Evolutionary conservation across 2,113 vertebrate genomes (phyloP).

Genomic region (Gavia stellata): DNA sequence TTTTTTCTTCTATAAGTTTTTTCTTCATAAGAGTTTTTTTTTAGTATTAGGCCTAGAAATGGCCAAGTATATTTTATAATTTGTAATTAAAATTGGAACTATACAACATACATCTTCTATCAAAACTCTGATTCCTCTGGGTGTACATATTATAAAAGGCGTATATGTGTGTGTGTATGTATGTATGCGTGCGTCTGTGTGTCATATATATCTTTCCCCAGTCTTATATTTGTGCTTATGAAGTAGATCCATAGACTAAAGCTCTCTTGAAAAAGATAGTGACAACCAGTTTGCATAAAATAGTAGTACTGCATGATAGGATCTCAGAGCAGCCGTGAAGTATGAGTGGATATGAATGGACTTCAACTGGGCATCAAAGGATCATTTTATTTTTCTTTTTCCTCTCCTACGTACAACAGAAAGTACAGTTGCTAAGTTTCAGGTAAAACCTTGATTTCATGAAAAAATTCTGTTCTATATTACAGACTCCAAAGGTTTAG

Average conservation of each 20-base stretch:
- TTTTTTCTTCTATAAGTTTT: background rate
- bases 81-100: background rate
- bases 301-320: background rate
- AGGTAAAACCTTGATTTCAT: background rate
- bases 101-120: background rate
- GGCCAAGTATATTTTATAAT: background rate
- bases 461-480: background rate
- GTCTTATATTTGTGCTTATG: background rate
- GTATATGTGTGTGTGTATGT: background rate
- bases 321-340: background rate
- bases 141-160: background rate
- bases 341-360: background rate
- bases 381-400: background rate
- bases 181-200: background rate
- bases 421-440: background rate
- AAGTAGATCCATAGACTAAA: background rate
- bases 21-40: background rate
- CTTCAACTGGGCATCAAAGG: background rate
- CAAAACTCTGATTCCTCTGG: background rate
- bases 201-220: background rate
- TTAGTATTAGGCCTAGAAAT: background rate
- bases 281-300: background rate
- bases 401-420: background rate
- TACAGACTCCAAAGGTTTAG: background rate
- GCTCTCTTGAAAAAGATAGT: background rate